Base-by-base conservation (phyloP, 2,113 vertebrate genomes). In the Chrysemys picta region DNA sequence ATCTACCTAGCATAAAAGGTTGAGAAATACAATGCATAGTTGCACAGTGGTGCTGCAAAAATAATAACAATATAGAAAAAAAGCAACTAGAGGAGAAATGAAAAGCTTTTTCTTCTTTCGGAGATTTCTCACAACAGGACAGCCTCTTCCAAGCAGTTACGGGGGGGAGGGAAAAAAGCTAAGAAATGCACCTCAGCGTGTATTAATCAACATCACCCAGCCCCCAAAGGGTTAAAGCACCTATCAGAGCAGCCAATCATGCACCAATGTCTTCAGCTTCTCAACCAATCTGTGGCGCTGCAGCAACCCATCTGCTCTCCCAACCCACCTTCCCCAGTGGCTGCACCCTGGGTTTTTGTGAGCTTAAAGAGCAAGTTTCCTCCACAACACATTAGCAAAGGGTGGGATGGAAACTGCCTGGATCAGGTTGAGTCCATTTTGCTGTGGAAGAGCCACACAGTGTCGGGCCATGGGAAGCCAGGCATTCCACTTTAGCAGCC, bases 11-110 rank as follows among this genome's bases (percentile, higher is more conserved):
- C 98, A 98, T 98, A 98, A 97, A 97, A 98, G 98, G 98, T 98
- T 98, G 98, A 98, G 99, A 98, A 98, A 98, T 98, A 98, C 98
- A 98, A 99, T 99, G 99, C 99, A 99, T 99, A 99, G 99, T 99
- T 98, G 99, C 99, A 99, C 98, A 98, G 98, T 98, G 98, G 98
- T 98, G 98, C 98, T 98, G 98, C 97, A 95, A 98, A 97, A 97
- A 97, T 85, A 97, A 97, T 97, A 95, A 84, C 94, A 91, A 85
- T 93, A 97, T 95, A 54, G 80, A 78, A 96, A 97, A 96, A 95
- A 96, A 96, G 92, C 95, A 97, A 84, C 87, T 94, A 93, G 87
- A 97, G 94, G 94, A 97, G 95, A 98, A 97, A 95, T 81, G 95
- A 96, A 96, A 97, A 93, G 95, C 96, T 96, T 91, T 88, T 96